Evolutionary conservation across 2,797 vertebrate genomes (phyloP), one percentile per base, ranked within the genome.

Genomic region (Apogon talboti): DNA sequence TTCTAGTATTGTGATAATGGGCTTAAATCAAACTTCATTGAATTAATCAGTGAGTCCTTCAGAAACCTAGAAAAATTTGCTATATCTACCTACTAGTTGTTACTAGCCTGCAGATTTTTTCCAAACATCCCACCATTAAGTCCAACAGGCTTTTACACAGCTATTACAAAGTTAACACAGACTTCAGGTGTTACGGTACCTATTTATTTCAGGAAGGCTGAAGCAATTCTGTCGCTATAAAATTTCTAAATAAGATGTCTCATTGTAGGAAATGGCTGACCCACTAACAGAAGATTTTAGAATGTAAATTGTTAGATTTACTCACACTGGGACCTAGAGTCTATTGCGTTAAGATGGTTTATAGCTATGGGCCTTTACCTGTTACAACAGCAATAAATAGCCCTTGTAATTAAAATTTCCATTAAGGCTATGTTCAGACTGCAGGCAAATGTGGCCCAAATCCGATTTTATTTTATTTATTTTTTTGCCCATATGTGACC

Each of bases 271-370:
- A 48, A 55, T 45, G 46, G 61, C 45, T 47, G 54, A 77, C 50
- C 52, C 42, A 54, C 46, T 70, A 54, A 58, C 49, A 66, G 15
- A 55, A 40, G 54, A 46, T 76, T 55, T 78, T 79, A 40, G 30
- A 66, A 74, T 30, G 71, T 57, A 33, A 59, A 77, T 52, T 43
- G 45, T 19, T 55, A 38, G 63, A 71, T 71, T 71, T 70, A 67
- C 63, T 70, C 50, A 47, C 73, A 63, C 70, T 21, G 18, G 3
- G 48, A 62, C 61, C 79, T 18, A 13, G 13, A 63, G 19, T 47
- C 12, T 15, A 66, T 18, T 18, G 63, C 55, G 51, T 80, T 78
- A 79, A 76, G 71, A 82, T 49, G 53, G 41, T 64, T 55, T 58
- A 24, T 76, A 64, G 73, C 67, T 73, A 53, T 51, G 30, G 33